Conservation (phyloP, 2,797 vertebrate genomes). For the Lutjanus campechanus region DNA sequence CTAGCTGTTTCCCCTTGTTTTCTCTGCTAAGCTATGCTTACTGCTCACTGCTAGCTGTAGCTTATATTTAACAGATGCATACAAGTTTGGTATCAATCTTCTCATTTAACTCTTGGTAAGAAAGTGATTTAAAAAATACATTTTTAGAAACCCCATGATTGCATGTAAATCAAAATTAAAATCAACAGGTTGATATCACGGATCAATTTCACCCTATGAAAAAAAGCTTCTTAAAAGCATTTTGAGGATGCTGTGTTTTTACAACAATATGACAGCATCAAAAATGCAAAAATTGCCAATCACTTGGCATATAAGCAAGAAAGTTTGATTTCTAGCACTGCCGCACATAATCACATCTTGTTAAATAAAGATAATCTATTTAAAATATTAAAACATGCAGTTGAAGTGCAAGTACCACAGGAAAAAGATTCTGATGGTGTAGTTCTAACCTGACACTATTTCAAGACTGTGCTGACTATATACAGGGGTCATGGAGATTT, state of each 20-base stretch:
- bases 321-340: neutral
- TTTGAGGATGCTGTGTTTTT: neutral
- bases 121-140: no score
- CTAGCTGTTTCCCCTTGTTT: neutral
- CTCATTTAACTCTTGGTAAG: no score
- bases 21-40: conserved; percentile 1
- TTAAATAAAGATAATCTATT: conserved; percentile 18
- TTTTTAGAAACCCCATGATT: neutral
- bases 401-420: neutral
- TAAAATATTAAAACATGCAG: neutral
- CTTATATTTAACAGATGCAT: no score
- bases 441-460: conserved; percentile 26
- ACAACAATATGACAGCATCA: neutral
- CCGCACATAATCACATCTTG: neutral
- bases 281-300: no score
- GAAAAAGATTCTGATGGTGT: conserved; percentile 12
- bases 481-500: conserved; percentile 55
- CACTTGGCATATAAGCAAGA: no score
- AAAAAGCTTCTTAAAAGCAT: no score
- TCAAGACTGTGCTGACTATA: conserved; percentile 23
- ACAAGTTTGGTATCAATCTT: no score
- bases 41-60: neutral
- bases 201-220: neutral
- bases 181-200: neutral
- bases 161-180: neutral